Percentiles rank a stretch among this genome's conserved stretches.
These are phyloP conservation scores for Ginglymostoma cirratum DNA, from an alignment of 2,113 vertebrate genomes.

Conservation along the genomic window DNA sequence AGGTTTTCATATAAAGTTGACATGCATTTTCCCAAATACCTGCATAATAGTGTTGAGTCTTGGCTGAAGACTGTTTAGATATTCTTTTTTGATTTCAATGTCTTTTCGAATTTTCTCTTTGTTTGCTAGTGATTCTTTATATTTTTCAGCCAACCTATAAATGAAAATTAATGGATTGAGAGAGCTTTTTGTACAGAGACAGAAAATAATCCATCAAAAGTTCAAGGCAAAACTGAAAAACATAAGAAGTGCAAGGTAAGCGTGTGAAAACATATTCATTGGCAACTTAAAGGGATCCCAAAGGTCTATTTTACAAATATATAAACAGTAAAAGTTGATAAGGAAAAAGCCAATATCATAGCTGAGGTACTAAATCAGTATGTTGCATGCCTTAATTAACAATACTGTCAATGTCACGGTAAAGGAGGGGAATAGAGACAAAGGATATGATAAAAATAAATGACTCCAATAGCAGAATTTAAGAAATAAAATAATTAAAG, in stretches of 20 bases:
- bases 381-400: background rate
- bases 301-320: background rate
- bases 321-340: background rate
- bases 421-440: background rate
- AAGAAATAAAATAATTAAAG: background rate
- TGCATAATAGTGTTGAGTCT: conserved; percentile 95
- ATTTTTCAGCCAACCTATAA: conserved; percentile 84
- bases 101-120: conserved; percentile 94
- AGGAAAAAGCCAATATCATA: background rate
- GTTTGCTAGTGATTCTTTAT: conserved; percentile 75
- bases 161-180: background rate
- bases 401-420: background rate
- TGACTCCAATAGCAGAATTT: background rate
- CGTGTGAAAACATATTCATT: background rate
- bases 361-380: background rate
- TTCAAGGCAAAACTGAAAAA: background rate
- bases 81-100: conserved; percentile 95
- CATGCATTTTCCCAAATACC: conserved; percentile 54
- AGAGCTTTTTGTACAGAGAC: background rate
- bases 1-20: background rate
- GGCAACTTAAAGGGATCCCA: background rate
- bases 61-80: conserved; percentile 89
- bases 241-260: background rate
- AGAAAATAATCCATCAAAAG: background rate
- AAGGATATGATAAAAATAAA: background rate